Conservation (phyloP, 2,888 invertebrate species). For the Epinotia bilunana region DNA sequence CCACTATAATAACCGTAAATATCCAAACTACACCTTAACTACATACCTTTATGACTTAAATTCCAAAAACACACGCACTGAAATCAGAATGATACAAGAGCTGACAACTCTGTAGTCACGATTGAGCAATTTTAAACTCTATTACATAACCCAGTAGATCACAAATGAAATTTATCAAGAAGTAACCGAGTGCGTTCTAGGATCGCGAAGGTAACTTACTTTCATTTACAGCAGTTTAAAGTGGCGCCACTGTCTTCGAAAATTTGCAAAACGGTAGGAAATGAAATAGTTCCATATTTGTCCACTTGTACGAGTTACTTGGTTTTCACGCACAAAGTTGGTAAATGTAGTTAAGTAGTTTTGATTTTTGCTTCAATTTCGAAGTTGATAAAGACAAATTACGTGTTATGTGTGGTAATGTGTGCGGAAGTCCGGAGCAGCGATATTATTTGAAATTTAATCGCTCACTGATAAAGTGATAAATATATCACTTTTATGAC, state of each 20-base stretch:
- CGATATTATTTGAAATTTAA: no score
- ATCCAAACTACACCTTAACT: conserved; percentile 10
- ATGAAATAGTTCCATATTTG: conserved; percentile 21
- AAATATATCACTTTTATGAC: no score
- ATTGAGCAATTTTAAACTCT: conserved; percentile 3
- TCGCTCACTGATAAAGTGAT: no score
- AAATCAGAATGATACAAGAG: neutral
- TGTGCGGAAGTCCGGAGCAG: neutral
- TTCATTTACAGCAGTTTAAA: conserved; percentile 14
- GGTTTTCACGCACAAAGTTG: conserved; percentile 3
- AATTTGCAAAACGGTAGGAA: neutral
- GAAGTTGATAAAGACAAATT: conserved; percentile 15
- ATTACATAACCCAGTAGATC: neutral
- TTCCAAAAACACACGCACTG: neutral
- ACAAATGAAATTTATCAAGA: neutral
- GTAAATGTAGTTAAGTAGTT: conserved; percentile 30
- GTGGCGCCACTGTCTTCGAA: conserved; percentile 34
- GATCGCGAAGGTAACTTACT: neutral
- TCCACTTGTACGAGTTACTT: conserved; percentile 2
- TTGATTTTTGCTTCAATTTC: conserved; percentile 32
- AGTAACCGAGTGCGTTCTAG: neutral
- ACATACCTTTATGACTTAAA: conserved; percentile 1
- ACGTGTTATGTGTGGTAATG: conserved; percentile 6
- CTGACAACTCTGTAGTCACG: neutral
- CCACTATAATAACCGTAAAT: conserved; percentile 3